Evolutionary conservation across 2,797 vertebrate species (phyloP).

Genomic region (Dallia pectoralis): DNA sequence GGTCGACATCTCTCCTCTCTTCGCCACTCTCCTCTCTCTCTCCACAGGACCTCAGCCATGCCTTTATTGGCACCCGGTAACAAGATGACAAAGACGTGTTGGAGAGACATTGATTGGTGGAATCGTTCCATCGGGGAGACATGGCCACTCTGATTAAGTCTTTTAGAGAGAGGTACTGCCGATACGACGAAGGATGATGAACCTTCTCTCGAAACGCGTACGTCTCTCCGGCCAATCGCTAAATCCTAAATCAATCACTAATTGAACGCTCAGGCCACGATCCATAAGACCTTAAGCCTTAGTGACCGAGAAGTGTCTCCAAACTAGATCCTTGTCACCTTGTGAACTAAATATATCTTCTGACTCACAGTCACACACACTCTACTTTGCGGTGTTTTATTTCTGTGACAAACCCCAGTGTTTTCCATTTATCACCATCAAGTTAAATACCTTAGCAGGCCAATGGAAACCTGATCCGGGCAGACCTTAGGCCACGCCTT

Average conservation of each 20-base stretch:
- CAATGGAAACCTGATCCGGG: neutral
- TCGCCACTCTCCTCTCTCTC: neutral
- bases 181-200: constrained; percentile 34
- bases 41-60: neutral
- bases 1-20: neutral
- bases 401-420: neutral
- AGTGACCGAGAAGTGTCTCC: constrained; percentile 33
- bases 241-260: constrained; percentile 66
- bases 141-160: constrained; percentile 48
- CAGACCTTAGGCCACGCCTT: neutral
- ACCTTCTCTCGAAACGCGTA: constrained; percentile 58
- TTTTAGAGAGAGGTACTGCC: constrained; percentile 33
- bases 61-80: constrained; percentile 24
- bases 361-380: neutral
- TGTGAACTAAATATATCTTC: neutral
- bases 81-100: constrained; percentile 48
- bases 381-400: neutral
- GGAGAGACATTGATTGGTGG: constrained; percentile 42
- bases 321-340: constrained; percentile 38
- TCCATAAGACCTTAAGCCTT: constrained; percentile 54
- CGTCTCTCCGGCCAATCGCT: constrained; percentile 41
- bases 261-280: constrained; percentile 61
- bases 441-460: neutral
- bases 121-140: constrained; percentile 32
- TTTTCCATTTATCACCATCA: neutral